Evolutionary conservation across 1,140 invertebrate genomes (phyloP).

Genomic region (Tribolium castaneum): DNA sequence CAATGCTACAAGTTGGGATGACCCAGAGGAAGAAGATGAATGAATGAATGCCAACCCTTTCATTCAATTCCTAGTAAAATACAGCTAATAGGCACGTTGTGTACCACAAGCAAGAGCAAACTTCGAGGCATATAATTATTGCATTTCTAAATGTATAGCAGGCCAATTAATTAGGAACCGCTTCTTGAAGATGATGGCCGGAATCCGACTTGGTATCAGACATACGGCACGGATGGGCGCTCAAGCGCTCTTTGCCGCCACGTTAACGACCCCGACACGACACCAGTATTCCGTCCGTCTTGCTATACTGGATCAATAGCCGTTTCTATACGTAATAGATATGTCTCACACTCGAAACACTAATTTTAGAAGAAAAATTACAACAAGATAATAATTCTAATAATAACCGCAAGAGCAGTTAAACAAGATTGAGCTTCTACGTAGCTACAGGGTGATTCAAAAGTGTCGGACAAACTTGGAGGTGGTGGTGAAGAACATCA

Average conservation of each 20-base stretch:
- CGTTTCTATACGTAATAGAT: conserved; percentile 8
- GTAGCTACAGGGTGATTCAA: no score
- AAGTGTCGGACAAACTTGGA: no score
- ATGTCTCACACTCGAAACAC: not conserved
- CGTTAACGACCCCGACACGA: conserved; percentile 52
- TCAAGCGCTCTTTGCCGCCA: conserved; percentile 52
- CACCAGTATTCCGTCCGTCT: conserved; percentile 16
- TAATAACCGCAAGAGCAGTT: no score
- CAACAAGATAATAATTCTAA: not conserved
- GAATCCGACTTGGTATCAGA: conserved; percentile 36
- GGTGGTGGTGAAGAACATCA: no score
- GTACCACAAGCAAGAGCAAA: not conserved
- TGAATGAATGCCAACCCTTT: not conserved
- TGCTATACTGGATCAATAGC: conserved; percentile 23
- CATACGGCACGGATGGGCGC: conserved; percentile 51
- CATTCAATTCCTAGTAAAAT: not conserved
- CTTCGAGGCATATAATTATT: conserved; percentile 1
- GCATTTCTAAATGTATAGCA: conserved; percentile 6
- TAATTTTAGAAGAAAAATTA: not conserved
- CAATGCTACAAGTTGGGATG: not conserved
- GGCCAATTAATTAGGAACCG: conserved; percentile 40
- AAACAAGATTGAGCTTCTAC: no score
- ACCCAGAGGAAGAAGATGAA: no score
- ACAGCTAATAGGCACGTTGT: not conserved
- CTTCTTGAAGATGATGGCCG: conserved; percentile 42